phyloP scores from a whole-genome alignment of 2,888 invertebrate species.

The Callyntrura sp. region DNA sequence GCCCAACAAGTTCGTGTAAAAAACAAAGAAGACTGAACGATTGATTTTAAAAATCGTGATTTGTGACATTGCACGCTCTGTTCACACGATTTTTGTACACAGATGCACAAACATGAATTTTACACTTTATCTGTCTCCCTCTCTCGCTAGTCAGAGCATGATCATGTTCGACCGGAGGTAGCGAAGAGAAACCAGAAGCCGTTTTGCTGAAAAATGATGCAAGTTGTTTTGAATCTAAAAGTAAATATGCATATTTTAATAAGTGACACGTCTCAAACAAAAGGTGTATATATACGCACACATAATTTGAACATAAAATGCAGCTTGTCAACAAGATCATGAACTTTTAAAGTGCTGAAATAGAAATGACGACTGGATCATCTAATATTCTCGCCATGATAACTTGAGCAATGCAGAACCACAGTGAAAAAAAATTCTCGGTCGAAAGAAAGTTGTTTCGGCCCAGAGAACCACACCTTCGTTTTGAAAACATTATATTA shows the following conservation, averaged over 20 bases:
- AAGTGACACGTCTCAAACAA: no score
- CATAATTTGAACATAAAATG: neutral
- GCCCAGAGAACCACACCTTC: conserved; percentile 65
- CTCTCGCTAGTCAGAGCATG: no score
- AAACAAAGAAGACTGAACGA: conserved; percentile 41
- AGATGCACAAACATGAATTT: neutral
- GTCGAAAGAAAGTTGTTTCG: conserved; percentile 68
- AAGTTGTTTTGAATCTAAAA: no score
- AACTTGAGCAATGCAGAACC: no score
- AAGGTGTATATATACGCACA: neutral
- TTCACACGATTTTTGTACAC: conserved; percentile 51
- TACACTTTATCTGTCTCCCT: no score
- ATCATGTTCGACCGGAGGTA: conserved; percentile 15
- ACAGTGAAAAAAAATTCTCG: conserved; percentile 33
- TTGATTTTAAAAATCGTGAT: conserved; percentile 61
- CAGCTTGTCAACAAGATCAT: conserved; percentile 62
- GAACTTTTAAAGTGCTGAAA: conserved; percentile 51
- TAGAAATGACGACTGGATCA: conserved; percentile 61
- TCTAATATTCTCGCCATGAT: neutral
- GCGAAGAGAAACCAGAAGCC: no score
- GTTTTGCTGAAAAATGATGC: no score
- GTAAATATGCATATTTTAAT: no score
- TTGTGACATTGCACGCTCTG: conserved; percentile 42
- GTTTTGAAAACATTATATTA: conserved; percentile 25
- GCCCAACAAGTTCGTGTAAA: neutral